Evolutionary conservation across 2,797 vertebrate genomes (phyloP).

Genomic region (Oceanodroma leucorhoa): DNA sequence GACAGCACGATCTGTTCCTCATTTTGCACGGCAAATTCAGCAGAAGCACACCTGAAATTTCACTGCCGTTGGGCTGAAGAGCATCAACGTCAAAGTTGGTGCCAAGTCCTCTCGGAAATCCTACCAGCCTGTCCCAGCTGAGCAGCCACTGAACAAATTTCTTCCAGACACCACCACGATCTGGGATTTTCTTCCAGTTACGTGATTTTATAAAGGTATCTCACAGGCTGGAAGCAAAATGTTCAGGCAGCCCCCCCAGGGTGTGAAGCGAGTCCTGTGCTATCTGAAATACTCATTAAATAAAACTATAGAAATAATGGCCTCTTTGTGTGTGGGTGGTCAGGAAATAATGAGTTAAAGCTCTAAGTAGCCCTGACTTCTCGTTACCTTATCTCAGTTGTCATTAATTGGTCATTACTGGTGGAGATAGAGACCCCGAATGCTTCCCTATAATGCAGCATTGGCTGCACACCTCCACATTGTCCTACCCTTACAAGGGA

Average conservation of each 20-base stretch:
- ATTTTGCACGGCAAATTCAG: background rate
- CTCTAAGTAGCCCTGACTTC: background rate
- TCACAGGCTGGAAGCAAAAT: background rate
- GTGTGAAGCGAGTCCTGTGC: fast-evolving
- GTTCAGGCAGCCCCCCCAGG: background rate
- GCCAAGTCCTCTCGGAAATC: background rate
- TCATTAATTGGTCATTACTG: slow-evolving; percentile 13
- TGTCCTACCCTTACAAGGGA: background rate
- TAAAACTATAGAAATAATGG: background rate
- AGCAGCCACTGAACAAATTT: background rate
- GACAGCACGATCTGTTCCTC: background rate
- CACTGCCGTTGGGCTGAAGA: background rate
- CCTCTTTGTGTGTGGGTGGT: background rate
- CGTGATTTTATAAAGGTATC: background rate
- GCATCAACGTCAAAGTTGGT: background rate
- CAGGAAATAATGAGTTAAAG: slow-evolving; percentile 11
- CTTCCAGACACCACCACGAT: background rate
- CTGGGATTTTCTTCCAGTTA: background rate
- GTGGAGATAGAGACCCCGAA: background rate
- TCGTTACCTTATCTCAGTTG: background rate
- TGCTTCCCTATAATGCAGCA: background rate
- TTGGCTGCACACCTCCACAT: background rate
- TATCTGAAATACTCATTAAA: slow-evolving; percentile 21
- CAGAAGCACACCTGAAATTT: background rate
- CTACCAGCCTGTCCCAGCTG: background rate